These are phyloP conservation scores for Acromyrmex heyeri DNA, from an alignment of 1,140 invertebrate species.

Conservation along the genomic window DNA sequence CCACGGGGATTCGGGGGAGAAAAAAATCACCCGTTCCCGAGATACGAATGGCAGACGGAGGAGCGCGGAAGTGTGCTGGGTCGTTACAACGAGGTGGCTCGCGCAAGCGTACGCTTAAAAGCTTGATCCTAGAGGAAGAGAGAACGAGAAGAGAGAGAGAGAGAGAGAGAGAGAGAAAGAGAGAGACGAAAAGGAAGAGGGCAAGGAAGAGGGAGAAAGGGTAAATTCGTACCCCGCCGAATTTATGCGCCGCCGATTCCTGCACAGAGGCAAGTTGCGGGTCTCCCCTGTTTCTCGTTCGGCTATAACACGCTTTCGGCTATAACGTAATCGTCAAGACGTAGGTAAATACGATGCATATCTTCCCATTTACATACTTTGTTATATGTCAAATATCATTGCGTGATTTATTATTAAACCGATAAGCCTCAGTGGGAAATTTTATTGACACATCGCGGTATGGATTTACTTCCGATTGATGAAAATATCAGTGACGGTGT, in stretches of 20 bases:
- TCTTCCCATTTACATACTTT: constrained; percentile 22
- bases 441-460: constrained; percentile 30
- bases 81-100: constrained; percentile 34
- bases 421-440: constrained; percentile 26
- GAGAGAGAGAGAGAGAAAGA: neutral
- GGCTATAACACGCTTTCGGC: neutral
- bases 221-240: constrained; percentile 37
- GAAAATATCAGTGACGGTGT: constrained; percentile 30
- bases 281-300: constrained; percentile 22
- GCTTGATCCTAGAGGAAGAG: constrained; percentile 18
- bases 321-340: constrained; percentile 6
- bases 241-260: constrained; percentile 45
- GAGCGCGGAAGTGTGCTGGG: constrained; percentile 48
- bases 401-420: constrained; percentile 48
- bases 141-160: neutral
- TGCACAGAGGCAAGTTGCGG: neutral
- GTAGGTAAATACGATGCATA: neutral
- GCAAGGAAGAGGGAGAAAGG: neutral
- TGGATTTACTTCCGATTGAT: constrained; percentile 26
- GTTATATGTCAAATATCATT: neutral
- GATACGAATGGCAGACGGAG: constrained; percentile 58
- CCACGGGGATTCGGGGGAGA: constrained; percentile 60
- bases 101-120: constrained; percentile 57
- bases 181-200: too few relatives aligned
- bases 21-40: constrained; percentile 53